A percentile compares a stretch with the other conserved stretches of the same genome.
These are phyloP conservation scores for Folsomia manolachei DNA, from an alignment of 2,888 invertebrate genomes.

Conservation along the genomic window DNA sequence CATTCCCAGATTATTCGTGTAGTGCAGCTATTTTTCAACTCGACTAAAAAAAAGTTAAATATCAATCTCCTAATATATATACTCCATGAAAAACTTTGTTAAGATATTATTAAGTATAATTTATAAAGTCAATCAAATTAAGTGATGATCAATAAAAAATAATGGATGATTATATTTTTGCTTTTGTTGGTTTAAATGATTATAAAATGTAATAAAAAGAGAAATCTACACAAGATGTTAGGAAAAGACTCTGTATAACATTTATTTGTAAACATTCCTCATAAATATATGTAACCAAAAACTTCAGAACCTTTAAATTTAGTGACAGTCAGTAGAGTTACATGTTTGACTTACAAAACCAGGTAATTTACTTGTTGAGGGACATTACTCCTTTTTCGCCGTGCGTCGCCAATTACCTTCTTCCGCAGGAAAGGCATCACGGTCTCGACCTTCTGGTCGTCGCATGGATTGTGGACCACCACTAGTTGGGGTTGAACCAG, in stretches of 20 bases:
- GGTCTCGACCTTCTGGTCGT: neutral
- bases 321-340: neutral
- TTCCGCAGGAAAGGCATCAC: slow-evolving; percentile 10
- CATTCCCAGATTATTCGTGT: too few relatives aligned
- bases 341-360: slow-evolving; percentile 2
- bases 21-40: too few relatives aligned
- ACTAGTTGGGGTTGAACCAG: too few relatives aligned
- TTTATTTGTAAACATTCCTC: slow-evolving; percentile 15
- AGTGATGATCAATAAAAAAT: too few relatives aligned
- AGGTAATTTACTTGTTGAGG: slow-evolving; percentile 21
- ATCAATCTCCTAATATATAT: too few relatives aligned
- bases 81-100: too few relatives aligned
- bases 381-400: slow-evolving; percentile 21
- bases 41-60: too few relatives aligned
- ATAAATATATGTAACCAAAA: slow-evolving; percentile 18
- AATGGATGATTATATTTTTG: too few relatives aligned
- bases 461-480: neutral
- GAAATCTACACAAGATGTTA: neutral
- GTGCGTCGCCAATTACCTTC: slow-evolving; percentile 37
- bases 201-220: too few relatives aligned
- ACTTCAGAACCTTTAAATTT: neutral
- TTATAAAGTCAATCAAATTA: too few relatives aligned
- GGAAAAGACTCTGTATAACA: neutral
- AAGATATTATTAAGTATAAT: too few relatives aligned
- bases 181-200: too few relatives aligned